Conservation (phyloP, 2,888 invertebrate genomes). For the Orthonevra nobilis region DNA sequence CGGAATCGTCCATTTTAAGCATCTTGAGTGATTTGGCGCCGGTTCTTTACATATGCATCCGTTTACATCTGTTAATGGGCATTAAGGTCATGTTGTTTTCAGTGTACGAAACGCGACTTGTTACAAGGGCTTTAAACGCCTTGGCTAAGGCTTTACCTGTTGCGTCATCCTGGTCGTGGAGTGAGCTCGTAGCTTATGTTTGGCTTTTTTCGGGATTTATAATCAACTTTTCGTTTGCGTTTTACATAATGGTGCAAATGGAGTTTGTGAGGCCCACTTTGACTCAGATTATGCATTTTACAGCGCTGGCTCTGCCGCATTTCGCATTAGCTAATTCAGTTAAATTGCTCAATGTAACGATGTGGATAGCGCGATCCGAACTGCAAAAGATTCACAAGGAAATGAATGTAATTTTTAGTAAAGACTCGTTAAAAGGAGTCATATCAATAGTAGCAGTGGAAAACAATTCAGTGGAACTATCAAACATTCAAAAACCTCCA, state of each 20-base stretch:
- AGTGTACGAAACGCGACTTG: conserved; percentile 71
- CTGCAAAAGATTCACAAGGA: conserved; percentile 59
- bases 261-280: conserved; percentile 75
- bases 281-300: conserved; percentile 73
- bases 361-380: conserved; percentile 72
- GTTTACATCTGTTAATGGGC: conserved; percentile 74
- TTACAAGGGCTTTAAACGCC: conserved; percentile 69
- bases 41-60: conserved; percentile 72
- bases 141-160: conserved; percentile 63
- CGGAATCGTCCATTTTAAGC: conserved; percentile 71
- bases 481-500: not conserved
- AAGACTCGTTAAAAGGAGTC: conserved; percentile 1
- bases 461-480: conserved; percentile 12
- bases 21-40: conserved; percentile 74
- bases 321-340: conserved; percentile 73
- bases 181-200: conserved; percentile 71
- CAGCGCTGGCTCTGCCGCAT: conserved; percentile 76
- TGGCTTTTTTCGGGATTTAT: conserved; percentile 73
- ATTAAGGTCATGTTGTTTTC: conserved; percentile 73
- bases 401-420: conserved; percentile 45
- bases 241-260: conserved; percentile 76
- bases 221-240: conserved; percentile 71
- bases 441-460: not conserved
- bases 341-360: conserved; percentile 67
- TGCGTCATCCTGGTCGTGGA: conserved; percentile 21